phyloP scores from a whole-genome alignment of 2,888 invertebrate species.

The Empis stercorea region DNA sequence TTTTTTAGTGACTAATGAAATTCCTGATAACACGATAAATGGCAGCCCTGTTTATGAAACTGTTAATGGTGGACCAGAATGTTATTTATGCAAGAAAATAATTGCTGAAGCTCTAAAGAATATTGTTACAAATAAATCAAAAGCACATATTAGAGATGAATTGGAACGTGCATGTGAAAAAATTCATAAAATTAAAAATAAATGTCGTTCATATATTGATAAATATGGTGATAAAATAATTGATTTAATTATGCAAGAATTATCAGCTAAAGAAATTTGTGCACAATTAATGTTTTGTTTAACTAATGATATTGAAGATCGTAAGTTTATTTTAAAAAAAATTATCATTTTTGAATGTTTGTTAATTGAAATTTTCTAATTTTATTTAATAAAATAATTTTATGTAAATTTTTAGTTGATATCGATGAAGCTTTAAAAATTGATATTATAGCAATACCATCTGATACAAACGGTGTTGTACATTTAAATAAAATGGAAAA shows the following conservation, averaged over 20 bases:
- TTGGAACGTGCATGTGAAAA: conserved; percentile 27
- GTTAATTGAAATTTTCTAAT: no score
- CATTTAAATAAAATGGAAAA: conserved; percentile 6
- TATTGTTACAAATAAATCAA: conserved; percentile 25
- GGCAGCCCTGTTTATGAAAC: conserved; percentile 33
- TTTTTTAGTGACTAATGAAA: conserved; percentile 52
- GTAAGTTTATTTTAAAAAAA: conserved; percentile 22
- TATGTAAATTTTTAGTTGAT: conserved; percentile 21
- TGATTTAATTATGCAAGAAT: conserved; percentile 49
- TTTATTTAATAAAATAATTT: conserved; percentile 2
- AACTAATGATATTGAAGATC: conserved; percentile 21
- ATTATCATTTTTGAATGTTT: neutral
- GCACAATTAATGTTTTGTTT: conserved; percentile 50
- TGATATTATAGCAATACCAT: conserved; percentile 27
- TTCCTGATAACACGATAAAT: conserved; percentile 47
- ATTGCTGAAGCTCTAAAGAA: conserved; percentile 27
- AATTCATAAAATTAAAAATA: conserved; percentile 30
- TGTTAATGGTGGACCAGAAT: conserved; percentile 20
- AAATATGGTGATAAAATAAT: conserved; percentile 62
- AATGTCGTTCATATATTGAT: conserved; percentile 60
- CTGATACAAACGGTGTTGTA: conserved; percentile 7
- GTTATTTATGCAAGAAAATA: conserved; percentile 28
- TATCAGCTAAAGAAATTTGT: conserved; percentile 60
- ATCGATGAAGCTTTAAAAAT: conserved; percentile 31
- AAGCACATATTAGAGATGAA: conserved; percentile 26